Conservation (phyloP, 2,797 vertebrate genomes). For the Crocodylus rhombifer region DNA sequence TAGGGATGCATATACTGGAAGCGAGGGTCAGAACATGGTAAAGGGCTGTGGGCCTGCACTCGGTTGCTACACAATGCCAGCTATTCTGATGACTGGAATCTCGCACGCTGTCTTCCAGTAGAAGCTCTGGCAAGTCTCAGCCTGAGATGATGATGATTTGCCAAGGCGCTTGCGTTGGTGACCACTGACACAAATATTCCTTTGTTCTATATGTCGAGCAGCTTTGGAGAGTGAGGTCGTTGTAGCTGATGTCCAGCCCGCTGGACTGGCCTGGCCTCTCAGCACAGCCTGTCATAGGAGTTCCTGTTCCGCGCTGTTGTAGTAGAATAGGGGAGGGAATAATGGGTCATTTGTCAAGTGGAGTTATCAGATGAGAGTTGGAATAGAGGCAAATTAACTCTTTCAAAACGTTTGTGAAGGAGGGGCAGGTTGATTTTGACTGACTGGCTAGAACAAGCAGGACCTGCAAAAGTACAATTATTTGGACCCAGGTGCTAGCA, state of each 20-base stretch:
- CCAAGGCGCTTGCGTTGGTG: slow-evolving; percentile 18
- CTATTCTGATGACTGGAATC: slow-evolving; percentile 63
- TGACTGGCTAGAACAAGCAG: background rate
- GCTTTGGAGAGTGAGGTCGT: slow-evolving; percentile 23
- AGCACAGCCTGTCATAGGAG: accelerated
- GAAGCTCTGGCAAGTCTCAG: slow-evolving; percentile 34
- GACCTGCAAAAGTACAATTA: background rate
- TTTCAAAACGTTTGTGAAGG: background rate
- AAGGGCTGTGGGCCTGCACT: slow-evolving; percentile 36
- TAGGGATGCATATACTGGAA: slow-evolving; percentile 39
- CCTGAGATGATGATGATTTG: slow-evolving; percentile 11
- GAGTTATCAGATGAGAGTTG: background rate
- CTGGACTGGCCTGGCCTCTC: background rate
- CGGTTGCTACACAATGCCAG: slow-evolving; percentile 42
- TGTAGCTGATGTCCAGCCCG: background rate
- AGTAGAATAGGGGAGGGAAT: background rate
- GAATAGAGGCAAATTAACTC: background rate
- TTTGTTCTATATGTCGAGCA: slow-evolving; percentile 54
- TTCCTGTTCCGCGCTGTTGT: background rate
- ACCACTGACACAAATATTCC: background rate
- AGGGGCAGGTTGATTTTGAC: background rate
- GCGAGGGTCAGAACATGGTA: slow-evolving; percentile 24
- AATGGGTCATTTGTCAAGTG: background rate
- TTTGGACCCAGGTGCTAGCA: background rate
- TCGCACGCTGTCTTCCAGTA: slow-evolving; percentile 33